Conservation (phyloP, 2,797 vertebrate species). For the Perodicticus potto region DNA sequence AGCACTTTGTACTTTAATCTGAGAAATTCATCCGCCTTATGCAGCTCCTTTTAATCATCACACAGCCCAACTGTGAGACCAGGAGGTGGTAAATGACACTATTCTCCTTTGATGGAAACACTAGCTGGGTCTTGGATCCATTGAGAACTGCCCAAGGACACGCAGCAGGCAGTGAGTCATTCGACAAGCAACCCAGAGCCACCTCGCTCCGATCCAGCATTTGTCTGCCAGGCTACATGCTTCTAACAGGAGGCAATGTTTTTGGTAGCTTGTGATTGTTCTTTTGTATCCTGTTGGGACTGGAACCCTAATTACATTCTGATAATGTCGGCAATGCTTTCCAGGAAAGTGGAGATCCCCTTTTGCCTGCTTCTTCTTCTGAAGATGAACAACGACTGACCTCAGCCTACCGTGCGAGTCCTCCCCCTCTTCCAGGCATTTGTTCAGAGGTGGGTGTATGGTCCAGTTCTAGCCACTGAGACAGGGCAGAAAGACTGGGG, state of each 20-base stretch:
- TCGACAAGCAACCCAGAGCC: conserved; percentile 22
- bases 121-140: neutral
- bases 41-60: conserved; percentile 70
- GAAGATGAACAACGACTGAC: neutral
- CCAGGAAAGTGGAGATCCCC: neutral
- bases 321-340: neutral
- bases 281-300: neutral
- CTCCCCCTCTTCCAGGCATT: neutral
- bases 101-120: conserved; percentile 47
- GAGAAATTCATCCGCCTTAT: conserved; percentile 54
- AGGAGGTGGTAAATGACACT: conserved; percentile 60
- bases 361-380: neutral
- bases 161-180: neutral
- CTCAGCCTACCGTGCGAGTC: neutral
- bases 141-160: conserved; percentile 49
- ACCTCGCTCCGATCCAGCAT: neutral
- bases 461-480: neutral
- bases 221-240: neutral
- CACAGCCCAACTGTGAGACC: conserved; percentile 38
- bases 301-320: conserved; percentile 3
- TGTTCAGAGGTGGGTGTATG: neutral
- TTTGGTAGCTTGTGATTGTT: neutral
- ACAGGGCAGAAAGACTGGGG: fast-evolving
- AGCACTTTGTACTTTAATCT: conserved; percentile 58
- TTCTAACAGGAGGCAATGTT: neutral